These are phyloP conservation scores for Adelphocoris suturalis DNA, from an alignment of 2,888 invertebrate genomes.

Conservation along the genomic window DNA sequence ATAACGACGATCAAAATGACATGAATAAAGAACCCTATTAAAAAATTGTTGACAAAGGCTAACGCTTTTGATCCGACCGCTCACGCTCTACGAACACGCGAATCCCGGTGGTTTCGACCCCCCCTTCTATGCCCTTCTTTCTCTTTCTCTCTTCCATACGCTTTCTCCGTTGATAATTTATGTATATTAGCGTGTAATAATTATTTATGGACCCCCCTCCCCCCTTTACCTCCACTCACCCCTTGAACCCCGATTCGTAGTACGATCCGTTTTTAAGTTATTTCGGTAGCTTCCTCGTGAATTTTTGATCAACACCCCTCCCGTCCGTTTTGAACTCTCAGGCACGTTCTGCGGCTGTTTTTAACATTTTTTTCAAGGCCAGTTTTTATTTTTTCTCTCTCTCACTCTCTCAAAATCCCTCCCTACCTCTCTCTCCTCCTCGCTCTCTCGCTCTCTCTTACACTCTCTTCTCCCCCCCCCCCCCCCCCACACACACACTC, in stretches of 20 bases:
- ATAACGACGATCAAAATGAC: too few relatives aligned
- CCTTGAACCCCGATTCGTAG: not conserved
- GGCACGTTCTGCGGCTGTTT: not conserved
- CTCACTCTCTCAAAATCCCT: too few relatives aligned
- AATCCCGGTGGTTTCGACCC: not conserved
- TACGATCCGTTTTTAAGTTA: not conserved
- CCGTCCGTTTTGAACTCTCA: not conserved
- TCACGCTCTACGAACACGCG: slow-evolving; percentile 4
- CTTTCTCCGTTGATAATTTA: not conserved
- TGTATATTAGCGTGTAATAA: not conserved
- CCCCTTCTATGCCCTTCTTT: not conserved
- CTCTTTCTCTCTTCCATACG: not conserved
- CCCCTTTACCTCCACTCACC: too few relatives aligned
- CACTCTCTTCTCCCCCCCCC: too few relatives aligned
- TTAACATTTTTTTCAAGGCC: not conserved
- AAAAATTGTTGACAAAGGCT: not conserved
- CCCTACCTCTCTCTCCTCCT: too few relatives aligned
- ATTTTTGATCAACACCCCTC: not conserved
- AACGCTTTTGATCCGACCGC: not conserved
- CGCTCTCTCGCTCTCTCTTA: too few relatives aligned
- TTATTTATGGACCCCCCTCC: not conserved
- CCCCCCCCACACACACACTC: too few relatives aligned
- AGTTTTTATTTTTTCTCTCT: not conserved
- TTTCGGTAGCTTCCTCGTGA: not conserved
- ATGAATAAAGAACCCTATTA: too few relatives aligned